phyloP scores from a whole-genome alignment of 2,888 invertebrate species.

The Ischnura elegans region DNA sequence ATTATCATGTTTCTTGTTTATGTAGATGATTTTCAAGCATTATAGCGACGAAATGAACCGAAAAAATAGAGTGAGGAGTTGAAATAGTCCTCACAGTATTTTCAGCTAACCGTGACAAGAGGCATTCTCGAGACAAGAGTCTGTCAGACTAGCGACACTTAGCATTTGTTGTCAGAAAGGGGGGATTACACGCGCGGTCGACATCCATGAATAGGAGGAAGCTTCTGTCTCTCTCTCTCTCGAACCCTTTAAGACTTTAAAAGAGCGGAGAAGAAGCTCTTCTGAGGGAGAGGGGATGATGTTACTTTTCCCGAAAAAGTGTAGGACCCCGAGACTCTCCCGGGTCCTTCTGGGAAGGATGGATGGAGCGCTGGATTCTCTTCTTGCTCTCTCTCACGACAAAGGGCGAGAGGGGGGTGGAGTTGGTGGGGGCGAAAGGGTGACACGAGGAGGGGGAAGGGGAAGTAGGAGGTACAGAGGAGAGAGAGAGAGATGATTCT shows the following conservation, averaged over 20 bases:
- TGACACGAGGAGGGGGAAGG: background rate
- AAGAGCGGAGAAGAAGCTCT: background rate
- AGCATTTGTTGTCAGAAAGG: background rate
- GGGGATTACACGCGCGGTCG: conserved; percentile 11
- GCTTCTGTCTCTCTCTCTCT: background rate
- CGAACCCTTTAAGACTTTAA: background rate
- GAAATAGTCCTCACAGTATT: background rate
- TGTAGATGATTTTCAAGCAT: background rate
- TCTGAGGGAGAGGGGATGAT: background rate
- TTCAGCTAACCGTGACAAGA: background rate
- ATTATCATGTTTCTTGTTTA: background rate
- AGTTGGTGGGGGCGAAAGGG: conserved; percentile 18
- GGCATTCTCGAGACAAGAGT: background rate
- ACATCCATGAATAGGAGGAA: background rate
- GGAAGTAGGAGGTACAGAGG: background rate
- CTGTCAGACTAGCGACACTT: background rate
- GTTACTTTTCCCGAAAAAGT: conserved; percentile 9
- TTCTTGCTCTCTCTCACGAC: background rate
- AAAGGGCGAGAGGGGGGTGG: background rate
- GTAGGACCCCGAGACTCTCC: background rate
- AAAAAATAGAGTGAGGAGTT: background rate
- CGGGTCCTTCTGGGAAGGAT: background rate
- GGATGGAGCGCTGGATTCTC: background rate
- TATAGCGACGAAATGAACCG: background rate
- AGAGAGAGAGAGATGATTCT: background rate